Percentiles rank a stretch among this genome's conserved stretches.
phyloP scores from a whole-genome alignment of 2,113 vertebrate species.

The Garra rufa region DNA sequence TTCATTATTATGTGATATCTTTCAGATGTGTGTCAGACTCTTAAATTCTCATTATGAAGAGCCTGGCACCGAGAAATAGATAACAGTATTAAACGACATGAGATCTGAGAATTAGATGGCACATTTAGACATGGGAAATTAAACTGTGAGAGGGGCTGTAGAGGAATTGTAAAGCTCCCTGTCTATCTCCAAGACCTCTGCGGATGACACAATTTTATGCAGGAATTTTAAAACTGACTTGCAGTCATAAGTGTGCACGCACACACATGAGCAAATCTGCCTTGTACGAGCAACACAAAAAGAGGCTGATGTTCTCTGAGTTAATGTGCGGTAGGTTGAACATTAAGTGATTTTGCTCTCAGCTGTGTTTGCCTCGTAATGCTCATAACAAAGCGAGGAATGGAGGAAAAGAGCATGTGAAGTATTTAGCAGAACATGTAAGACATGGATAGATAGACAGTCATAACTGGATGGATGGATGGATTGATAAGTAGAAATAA shows the following conservation, averaged over 20 bases:
- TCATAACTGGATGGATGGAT: background rate
- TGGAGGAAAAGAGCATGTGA: background rate
- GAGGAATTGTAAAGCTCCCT: background rate
- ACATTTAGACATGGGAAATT: constrained; percentile 23
- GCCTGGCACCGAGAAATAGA: background rate
- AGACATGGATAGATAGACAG: background rate
- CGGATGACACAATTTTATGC: background rate
- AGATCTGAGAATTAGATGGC: constrained; percentile 17
- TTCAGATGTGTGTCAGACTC: constrained; percentile 5
- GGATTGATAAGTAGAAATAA: background rate
- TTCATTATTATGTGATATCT: constrained; percentile 18
- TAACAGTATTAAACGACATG: constrained; percentile 7
- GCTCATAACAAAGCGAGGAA: background rate
- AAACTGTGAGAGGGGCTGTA: background rate
- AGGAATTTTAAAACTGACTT: constrained; percentile 23
- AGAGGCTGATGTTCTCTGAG: background rate
- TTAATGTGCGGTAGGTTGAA: constrained; percentile 12
- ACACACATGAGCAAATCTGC: background rate
- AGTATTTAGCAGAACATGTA: background rate
- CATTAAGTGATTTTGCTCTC: constrained; percentile 24
- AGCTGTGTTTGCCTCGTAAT: background rate
- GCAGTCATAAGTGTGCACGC: background rate
- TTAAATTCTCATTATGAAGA: constrained; percentile 9
- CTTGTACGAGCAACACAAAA: background rate
- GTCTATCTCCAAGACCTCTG: constrained; percentile 27